Percentiles rank a stretch among this genome's conserved stretches.
These are phyloP conservation scores for Gymnoscelis rufifasciata DNA, from an alignment of 2,888 invertebrate genomes.

Conservation along the genomic window DNA sequence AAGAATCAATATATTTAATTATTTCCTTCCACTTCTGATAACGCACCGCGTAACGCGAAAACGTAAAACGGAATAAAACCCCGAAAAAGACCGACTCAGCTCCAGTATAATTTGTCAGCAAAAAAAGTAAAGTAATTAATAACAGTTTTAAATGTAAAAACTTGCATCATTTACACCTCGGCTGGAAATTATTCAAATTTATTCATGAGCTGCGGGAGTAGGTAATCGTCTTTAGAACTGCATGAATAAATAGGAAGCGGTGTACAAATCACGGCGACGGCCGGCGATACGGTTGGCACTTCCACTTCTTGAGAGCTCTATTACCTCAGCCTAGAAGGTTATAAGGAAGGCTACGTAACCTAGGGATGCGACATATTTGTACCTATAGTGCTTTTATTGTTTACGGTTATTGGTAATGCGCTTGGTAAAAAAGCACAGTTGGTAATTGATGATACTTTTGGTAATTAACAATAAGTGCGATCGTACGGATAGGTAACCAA, in stretches of 20 bases:
- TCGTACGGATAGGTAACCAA: too few relatives aligned
- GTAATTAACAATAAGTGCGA: too few relatives aligned
- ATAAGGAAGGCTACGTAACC: background rate
- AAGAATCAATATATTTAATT: too few relatives aligned
- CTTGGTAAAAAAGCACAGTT: too few relatives aligned
- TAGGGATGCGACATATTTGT: background rate
- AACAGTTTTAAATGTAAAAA: constrained; percentile 72
- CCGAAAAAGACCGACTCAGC: constrained; percentile 14
- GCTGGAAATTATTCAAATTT: constrained; percentile 71
- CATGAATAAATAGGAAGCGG: constrained; percentile 72
- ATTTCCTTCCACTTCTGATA: too few relatives aligned
- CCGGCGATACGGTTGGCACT: constrained; percentile 32
- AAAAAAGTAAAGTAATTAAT: constrained; percentile 62
- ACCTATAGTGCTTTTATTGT: background rate
- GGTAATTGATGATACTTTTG: too few relatives aligned
- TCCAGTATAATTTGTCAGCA: constrained; percentile 47
- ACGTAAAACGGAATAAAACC: background rate
- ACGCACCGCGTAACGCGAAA: background rate
- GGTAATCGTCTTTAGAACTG: constrained; percentile 70
- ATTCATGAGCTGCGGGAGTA: constrained; percentile 69
- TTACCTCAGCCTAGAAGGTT: constrained; percentile 2
- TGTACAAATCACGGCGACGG: constrained; percentile 63
- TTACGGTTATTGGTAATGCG: too few relatives aligned
- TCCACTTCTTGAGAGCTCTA: constrained; percentile 13
- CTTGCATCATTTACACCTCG: constrained; percentile 74